Evolutionary conservation across 2,888 invertebrate species (phyloP).

Genomic region (Drosophila formosana): DNA sequence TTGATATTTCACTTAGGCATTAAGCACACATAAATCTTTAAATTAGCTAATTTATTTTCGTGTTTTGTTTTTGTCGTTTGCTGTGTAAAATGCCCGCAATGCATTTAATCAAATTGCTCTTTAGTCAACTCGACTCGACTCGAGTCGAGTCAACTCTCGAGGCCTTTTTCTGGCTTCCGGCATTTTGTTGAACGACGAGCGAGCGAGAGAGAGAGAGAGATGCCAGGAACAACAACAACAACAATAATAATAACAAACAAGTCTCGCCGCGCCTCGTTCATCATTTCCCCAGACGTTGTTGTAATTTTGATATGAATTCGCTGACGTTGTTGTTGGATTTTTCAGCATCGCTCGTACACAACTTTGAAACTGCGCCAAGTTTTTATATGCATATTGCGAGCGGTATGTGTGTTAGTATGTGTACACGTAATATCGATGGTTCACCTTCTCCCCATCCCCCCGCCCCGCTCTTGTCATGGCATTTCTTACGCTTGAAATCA

Average conservation of each 20-base stretch:
- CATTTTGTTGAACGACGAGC: conserved; percentile 39
- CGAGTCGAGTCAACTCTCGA: conserved; percentile 42
- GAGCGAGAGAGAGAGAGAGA: conserved; percentile 20
- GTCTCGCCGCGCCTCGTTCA: conserved; percentile 51
- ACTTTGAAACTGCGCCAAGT: conserved; percentile 78
- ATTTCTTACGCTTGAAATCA: conserved; percentile 80
- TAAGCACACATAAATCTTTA: conserved; percentile 41
- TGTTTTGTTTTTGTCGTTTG: conserved; percentile 4
- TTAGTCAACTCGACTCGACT: conserved; percentile 29
- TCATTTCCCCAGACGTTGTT: conserved; percentile 60
- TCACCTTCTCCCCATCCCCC: conserved; percentile 12
- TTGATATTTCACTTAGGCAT: conserved; percentile 20
- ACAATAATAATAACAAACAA: conserved; percentile 11
- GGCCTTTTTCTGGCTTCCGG: conserved; percentile 56
- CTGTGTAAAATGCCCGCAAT: conserved; percentile 54
- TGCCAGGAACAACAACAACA: conserved; percentile 10
- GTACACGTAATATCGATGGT: conserved; percentile 59
- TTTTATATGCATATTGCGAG: conserved; percentile 67
- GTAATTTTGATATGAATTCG: conserved; percentile 71
- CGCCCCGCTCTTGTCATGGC: conserved; percentile 29
- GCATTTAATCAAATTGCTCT: conserved; percentile 71
- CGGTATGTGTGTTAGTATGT: conserved; percentile 5
- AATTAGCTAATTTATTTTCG: conserved; percentile 66
- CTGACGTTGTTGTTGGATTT: conserved; percentile 26
- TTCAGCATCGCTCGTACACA: conserved; percentile 38